Conservation (phyloP, 1,140 invertebrate species). For the Pseudomyrmex sp. region DNA sequence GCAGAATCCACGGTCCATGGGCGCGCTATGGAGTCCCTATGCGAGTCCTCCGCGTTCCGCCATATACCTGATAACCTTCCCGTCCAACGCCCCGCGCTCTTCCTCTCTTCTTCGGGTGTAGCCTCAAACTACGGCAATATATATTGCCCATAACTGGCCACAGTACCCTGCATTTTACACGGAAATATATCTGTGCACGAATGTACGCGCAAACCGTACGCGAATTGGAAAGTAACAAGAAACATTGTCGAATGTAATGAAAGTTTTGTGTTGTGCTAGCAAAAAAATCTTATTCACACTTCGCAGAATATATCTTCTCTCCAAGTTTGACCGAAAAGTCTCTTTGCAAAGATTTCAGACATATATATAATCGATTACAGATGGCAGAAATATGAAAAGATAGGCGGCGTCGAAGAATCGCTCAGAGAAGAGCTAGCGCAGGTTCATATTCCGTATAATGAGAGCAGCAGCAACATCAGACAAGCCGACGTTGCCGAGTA, state of each 20-base stretch:
- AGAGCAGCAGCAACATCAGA: constrained; percentile 78
- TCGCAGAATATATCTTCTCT: neutral
- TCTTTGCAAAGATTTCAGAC: constrained; percentile 36
- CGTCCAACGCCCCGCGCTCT: neutral
- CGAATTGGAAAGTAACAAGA: too few species aligned
- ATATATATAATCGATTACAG: constrained; percentile 1
- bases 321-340: constrained; percentile 32
- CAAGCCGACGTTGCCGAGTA: constrained; percentile 78
- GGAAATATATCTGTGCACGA: neutral
- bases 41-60: constrained; percentile 19
- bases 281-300: neutral
- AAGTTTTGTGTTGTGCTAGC: too few species aligned
- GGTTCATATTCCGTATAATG: constrained; percentile 83
- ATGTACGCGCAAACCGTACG: too few species aligned
- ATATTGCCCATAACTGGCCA: constrained; percentile 63
- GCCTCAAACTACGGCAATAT: constrained; percentile 26
- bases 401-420: constrained; percentile 25
- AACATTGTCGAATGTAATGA: neutral
- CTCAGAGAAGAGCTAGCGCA: constrained; percentile 76
- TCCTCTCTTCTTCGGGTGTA: neutral
- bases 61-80: constrained; percentile 26
- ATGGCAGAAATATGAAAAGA: constrained; percentile 54
- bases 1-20: constrained; percentile 72
- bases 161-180: constrained; percentile 49
- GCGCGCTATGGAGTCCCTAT: constrained; percentile 50